Conservation (phyloP, 2,888 invertebrate genomes). For the Dasypogon diadema region DNA sequence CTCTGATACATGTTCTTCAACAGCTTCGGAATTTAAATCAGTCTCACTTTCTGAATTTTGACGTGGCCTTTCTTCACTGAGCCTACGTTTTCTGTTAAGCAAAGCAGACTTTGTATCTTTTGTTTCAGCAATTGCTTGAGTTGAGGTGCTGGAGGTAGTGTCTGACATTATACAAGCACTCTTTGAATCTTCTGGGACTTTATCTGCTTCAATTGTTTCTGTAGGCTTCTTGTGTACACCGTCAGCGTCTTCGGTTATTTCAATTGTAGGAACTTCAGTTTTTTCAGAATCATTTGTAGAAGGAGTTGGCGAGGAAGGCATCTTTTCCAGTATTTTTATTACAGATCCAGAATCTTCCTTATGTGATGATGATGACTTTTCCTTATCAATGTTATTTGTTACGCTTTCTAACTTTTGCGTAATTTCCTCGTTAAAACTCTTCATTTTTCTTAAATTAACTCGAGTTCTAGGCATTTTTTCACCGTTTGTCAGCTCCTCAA, state of each 20-base stretch:
- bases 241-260: constrained; percentile 24
- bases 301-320: constrained; percentile 58
- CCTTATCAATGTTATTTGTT: constrained; percentile 23
- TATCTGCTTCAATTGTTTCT: not conserved
- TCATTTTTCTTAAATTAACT: not conserved
- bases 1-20: constrained; percentile 66
- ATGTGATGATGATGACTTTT: constrained; percentile 20
- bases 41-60: constrained; percentile 66
- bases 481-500: constrained; percentile 52
- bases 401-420: constrained; percentile 6
- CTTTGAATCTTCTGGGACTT: not conserved
- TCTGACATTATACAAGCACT: not conserved
- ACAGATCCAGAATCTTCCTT: constrained; percentile 44
- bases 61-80: constrained; percentile 59
- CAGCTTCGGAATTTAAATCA: constrained; percentile 69
- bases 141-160: not conserved
- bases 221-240: not conserved
- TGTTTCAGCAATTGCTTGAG: constrained; percentile 2
- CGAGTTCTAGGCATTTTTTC: constrained; percentile 29
- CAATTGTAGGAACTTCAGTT: constrained; percentile 36
- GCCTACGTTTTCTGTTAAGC: constrained; percentile 64
- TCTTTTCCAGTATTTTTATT: constrained; percentile 68
- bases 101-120: not conserved
- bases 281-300: not conserved
- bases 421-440: constrained; percentile 8